These are phyloP conservation scores for Otolemur crassicaudatus DNA, from an alignment of 2,797 vertebrate genomes.

Conservation along the genomic window DNA sequence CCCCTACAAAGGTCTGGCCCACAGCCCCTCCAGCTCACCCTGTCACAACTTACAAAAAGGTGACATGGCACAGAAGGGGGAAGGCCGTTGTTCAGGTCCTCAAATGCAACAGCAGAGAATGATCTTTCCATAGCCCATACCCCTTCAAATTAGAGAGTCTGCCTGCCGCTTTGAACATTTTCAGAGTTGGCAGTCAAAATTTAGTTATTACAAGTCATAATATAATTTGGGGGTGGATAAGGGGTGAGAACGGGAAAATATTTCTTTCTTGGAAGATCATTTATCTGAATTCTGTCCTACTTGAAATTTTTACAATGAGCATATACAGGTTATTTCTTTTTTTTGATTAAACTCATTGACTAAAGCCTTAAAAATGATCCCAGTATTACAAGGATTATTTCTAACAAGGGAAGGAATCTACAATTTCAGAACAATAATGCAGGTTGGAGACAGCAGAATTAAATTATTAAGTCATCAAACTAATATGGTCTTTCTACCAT, in stretches of 20 bases:
- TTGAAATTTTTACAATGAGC: neutral
- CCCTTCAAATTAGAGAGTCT: too few species aligned
- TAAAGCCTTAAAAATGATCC: neutral
- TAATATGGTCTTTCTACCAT: fast-evolving
- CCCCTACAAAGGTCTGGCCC: fast-evolving
- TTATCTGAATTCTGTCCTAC: neutral
- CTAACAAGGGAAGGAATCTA: neutral
- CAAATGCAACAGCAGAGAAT: fast-evolving
- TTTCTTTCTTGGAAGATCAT: neutral
- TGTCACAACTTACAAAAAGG: neutral
- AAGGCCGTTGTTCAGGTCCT: neutral
- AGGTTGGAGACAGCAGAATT: neutral
- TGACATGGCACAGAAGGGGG: fast-evolving
- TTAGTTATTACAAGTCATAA: neutral
- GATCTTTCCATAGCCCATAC: neutral
- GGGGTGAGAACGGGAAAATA: neutral
- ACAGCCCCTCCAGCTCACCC: neutral
- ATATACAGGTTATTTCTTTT: neutral
- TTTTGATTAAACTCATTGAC: neutral
- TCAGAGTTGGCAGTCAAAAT: neutral
- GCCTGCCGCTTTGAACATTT: fast-evolving
- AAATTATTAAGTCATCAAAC: neutral
- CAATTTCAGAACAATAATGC: neutral
- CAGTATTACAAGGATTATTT: neutral
- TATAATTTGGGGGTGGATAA: neutral